phyloP scores from a whole-genome alignment of 2,888 invertebrate species.

The Epistrophe eligans region DNA sequence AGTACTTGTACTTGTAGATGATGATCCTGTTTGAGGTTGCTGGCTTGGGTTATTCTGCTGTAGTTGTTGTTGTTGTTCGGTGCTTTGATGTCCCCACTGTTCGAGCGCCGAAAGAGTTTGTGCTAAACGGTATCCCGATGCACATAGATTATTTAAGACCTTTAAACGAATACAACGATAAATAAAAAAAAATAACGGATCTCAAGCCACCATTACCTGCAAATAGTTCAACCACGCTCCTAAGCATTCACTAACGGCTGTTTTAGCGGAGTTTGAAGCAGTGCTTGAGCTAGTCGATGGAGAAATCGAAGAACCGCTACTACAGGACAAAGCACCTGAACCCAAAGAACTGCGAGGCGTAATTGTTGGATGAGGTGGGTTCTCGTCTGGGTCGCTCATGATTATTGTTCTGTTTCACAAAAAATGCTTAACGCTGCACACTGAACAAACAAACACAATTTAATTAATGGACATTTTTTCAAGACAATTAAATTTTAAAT shows the following conservation, averaged over 20 bases:
- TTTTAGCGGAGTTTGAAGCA: constrained; percentile 79
- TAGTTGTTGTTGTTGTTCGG: constrained; percentile 67
- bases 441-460: constrained; percentile 13
- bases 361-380: constrained; percentile 72
- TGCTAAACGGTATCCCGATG: constrained; percentile 87
- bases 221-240: constrained; percentile 81
- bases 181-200: constrained; percentile 30
- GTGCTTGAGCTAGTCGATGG: constrained; percentile 79
- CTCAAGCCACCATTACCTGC: constrained; percentile 72
- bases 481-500: background rate
- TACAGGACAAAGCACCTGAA: constrained; percentile 77
- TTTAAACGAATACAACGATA: constrained; percentile 77
- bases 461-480: constrained; percentile 50
- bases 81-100: constrained; percentile 82
- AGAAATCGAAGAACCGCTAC: constrained; percentile 77
- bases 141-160: constrained; percentile 87
- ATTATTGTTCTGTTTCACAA: background rate
- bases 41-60: constrained; percentile 63
- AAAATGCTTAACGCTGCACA: background rate
- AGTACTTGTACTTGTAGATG: constrained; percentile 54
- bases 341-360: constrained; percentile 77
- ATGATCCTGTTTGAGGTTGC: constrained; percentile 67
- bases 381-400: constrained; percentile 78
- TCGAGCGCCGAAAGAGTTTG: constrained; percentile 86
- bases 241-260: constrained; percentile 80